Base-by-base conservation (phyloP, 2,113 vertebrate genomes). In the Trogon melanurus region DNA sequence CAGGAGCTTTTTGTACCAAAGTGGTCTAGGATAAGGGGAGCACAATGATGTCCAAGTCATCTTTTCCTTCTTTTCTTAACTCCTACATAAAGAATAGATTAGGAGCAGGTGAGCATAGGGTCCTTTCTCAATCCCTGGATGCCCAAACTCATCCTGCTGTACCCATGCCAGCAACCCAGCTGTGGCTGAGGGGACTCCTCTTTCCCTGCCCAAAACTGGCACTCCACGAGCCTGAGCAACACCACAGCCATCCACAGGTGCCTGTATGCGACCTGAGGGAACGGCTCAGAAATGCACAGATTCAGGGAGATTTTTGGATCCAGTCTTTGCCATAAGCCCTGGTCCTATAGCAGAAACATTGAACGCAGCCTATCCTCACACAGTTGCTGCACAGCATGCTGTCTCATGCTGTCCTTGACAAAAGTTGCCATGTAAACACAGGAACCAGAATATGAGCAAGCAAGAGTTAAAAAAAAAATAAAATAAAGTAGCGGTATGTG, bases 181-280 rank as follows among this genome's bases (percentile, higher is more conserved):
- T 84, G 29, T 88, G 32, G 32, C 57, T 4, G 0, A 71, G 32
- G 17, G 10, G 26, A 32, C 4, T 72, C 3, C 14, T 70, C 25
- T 44, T 34, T 87, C 44, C 18, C 15, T 64, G 32, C 21, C 38
- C 13, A 1, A 50, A 74, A 16, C 48, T 82, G 61, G 32, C 91
- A 30, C 16, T 71, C 44, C 2, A 0, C 0, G 0, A 91, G 32
- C 47, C 69, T n/a, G 8, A 70, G 32, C 56, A 69, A 32, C 4
- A 6, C 64, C 14, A 15, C 30, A 70, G 47, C 14, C 30, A 10
- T 29, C 44, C 53, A 17, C 27, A 45, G 66, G 29, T 85, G 16
- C 26, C 22, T 44, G 38, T n/a, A 8, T 20, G 65, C 2, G 5
- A 48, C 45, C 58, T 20, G 27, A 73, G 25, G 14, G 66, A 62